A percentile compares a stretch with the other conserved stretches of the same genome.
Conservation (phyloP, 2,888 invertebrate species). For the Lymantria monacha region DNA sequence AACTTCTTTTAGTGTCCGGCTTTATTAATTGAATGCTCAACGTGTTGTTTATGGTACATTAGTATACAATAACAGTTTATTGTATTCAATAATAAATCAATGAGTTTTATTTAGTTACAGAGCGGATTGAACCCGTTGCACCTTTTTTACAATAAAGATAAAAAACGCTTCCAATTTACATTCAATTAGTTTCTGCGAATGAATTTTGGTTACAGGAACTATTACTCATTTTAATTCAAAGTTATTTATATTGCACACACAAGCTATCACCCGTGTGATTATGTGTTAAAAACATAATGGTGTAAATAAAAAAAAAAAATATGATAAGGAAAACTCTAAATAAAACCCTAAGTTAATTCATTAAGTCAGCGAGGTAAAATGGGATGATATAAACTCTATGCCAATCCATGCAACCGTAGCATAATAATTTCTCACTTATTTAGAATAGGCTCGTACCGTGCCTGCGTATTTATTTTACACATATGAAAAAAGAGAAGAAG, state of each 20-base stretch:
- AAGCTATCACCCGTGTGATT: too few relatives aligned
- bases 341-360: too few relatives aligned
- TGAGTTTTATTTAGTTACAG: not conserved
- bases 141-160: not conserved
- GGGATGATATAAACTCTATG: too few relatives aligned
- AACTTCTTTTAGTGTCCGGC: slow-evolving; percentile 10
- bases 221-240: not conserved
- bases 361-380: too few relatives aligned
- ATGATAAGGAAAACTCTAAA: too few relatives aligned
- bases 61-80: not conserved
- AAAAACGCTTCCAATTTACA: not conserved
- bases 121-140: not conserved
- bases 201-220: not conserved
- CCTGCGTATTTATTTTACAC: too few relatives aligned
- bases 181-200: not conserved
- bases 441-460: too few relatives aligned
- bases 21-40: slow-evolving; percentile 10
- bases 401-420: too few relatives aligned
- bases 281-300: too few relatives aligned
- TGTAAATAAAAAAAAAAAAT: too few relatives aligned
- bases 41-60: slow-evolving; percentile 3
- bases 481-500: too few relatives aligned
- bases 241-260: not conserved
- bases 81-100: not conserved
- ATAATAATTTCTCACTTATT: too few relatives aligned